Percentiles rank a stretch among this genome's conserved stretches.
These are phyloP conservation scores for Machaerirhynchus nigripectus DNA, from an alignment of 2,113 vertebrate species.

Conservation along the genomic window DNA sequence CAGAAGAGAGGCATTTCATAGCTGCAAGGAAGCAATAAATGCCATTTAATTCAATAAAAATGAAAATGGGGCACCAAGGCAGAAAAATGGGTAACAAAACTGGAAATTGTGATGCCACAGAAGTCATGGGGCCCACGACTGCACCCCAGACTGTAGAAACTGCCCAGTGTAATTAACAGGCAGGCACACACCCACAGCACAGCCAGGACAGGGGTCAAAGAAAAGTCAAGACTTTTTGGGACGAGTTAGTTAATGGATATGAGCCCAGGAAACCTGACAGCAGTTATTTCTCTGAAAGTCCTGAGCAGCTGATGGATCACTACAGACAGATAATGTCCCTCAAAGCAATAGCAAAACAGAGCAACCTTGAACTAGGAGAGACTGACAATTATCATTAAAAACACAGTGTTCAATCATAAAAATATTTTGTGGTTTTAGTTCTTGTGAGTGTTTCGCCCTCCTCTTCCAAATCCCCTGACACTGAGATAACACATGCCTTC, in stretches of 20 bases:
- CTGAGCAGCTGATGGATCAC: not conserved
- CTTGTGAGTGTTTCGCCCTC: not conserved
- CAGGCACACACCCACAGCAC: not conserved
- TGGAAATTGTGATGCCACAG: fast-evolving
- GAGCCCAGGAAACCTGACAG: not conserved
- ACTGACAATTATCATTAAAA: not conserved
- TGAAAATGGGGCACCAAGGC: not conserved
- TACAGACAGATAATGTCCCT: not conserved
- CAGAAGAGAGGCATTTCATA: not conserved
- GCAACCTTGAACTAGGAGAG: not conserved
- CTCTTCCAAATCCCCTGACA: not conserved
- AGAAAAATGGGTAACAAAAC: not conserved
- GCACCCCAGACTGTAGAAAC: not conserved
- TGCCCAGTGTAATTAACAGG: not conserved
- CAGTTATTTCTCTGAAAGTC: not conserved
- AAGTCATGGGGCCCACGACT: not conserved
- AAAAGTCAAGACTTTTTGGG: not conserved
- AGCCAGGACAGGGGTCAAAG: not conserved
- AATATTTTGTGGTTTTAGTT: not conserved
- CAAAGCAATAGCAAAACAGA: not conserved
- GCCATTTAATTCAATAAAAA: not conserved
- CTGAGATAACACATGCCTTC: not conserved
- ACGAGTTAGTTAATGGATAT: too few relatives aligned
- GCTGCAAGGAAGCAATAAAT: not conserved
- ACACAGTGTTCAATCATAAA: not conserved